These are phyloP conservation scores for Montipora capricornis DNA, from an alignment of 64 coral and sea anemone genomes.

Conservation along the genomic window DNA sequence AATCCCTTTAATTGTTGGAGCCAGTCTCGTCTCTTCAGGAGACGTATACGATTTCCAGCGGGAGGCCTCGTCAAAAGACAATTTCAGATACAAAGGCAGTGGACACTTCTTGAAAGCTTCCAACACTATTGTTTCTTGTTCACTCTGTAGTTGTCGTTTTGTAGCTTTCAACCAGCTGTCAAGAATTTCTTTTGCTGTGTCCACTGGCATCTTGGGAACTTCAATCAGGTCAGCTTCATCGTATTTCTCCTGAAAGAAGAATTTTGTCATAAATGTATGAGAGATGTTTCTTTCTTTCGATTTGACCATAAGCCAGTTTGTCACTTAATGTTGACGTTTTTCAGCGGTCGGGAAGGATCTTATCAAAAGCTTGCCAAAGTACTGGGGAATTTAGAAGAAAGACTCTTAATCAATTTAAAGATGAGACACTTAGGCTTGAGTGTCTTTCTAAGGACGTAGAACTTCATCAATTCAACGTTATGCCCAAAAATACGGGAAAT, in stretches of 20 bases:
- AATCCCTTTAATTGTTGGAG: conserved; percentile 50
- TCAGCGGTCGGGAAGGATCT: no score
- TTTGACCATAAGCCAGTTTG: no score
- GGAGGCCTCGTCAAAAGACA: conserved; percentile 77
- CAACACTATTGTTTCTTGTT: conserved; percentile 72
- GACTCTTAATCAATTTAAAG: no score
- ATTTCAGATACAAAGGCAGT: conserved; percentile 72
- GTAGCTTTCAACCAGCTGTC: conserved; percentile 64
- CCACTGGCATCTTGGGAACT: conserved; percentile 66
- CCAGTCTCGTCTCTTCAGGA: conserved; percentile 38
- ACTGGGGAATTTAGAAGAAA: no score
- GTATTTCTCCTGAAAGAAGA: conserved; percentile 2
- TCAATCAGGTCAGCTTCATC: conserved; percentile 26
- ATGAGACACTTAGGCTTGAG: no score
- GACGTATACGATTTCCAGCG: conserved; percentile 85
- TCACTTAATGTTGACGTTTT: no score
- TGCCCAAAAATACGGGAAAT: no score
- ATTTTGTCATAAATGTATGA: background rate
- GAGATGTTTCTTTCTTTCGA: no score
- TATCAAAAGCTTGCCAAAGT: no score
- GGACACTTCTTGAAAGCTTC: conserved; percentile 75
- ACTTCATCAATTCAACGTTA: no score
- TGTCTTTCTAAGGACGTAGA: no score
- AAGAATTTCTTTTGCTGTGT: conserved; percentile 64
- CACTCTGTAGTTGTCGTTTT: conserved; percentile 15